Conservation (phyloP, 2,113 vertebrate species). For the Dendropsophus ebraccatus region DNA sequence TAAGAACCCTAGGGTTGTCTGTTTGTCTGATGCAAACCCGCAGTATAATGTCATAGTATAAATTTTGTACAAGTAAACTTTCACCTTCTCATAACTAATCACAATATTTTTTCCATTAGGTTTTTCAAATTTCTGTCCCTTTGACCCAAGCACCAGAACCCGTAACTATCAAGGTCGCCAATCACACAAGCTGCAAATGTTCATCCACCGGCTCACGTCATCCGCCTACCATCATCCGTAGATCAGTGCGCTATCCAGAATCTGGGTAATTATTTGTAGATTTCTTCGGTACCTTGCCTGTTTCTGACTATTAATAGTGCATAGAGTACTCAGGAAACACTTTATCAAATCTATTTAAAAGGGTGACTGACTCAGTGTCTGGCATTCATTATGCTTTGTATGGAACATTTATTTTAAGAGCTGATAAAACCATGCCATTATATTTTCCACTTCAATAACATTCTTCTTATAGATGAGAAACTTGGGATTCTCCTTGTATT, state of each 20-base stretch:
- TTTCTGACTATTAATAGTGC: constrained; percentile 21
- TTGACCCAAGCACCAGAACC: constrained; percentile 90
- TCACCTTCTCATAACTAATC: neutral
- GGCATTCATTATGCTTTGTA: constrained; percentile 49
- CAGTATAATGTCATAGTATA: too few species aligned
- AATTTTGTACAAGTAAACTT: neutral
- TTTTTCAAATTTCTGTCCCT: constrained; percentile 88
- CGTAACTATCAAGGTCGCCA: constrained; percentile 88
- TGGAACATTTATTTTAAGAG: neutral
- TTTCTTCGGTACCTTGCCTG: neutral
- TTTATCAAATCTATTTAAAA: constrained; percentile 1
- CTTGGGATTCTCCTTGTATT: neutral
- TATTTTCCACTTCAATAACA: constrained; percentile 47
- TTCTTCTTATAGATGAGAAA: constrained; percentile 1
- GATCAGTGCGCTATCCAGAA: constrained; percentile 73
- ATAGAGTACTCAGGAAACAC: neutral
- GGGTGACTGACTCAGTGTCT: neutral
- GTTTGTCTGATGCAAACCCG: too few species aligned
- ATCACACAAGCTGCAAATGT: constrained; percentile 92
- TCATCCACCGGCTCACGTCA: constrained; percentile 73
- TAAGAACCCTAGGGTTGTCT: too few species aligned
- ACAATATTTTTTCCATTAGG: constrained; percentile 72
- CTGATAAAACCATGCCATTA: neutral
- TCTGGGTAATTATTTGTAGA: constrained; percentile 68
- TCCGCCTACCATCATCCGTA: constrained; percentile 76